phyloP scores from a whole-genome alignment of 64 coral and sea anemone species.

The Stylophora pistillata region DNA sequence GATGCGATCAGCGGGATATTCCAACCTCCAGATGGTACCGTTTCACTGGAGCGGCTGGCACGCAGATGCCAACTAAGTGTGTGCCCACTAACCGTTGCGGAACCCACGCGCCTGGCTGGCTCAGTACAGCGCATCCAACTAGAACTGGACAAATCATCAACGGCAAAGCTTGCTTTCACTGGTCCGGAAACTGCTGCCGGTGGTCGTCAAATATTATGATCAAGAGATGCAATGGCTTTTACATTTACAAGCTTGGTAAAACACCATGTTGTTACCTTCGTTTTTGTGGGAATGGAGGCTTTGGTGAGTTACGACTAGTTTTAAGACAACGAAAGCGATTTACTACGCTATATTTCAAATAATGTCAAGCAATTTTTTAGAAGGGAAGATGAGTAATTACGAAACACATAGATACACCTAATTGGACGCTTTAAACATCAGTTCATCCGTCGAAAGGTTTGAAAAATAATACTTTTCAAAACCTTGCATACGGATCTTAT shows the following conservation, averaged over 20 bases:
- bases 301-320: conserved; percentile 5
- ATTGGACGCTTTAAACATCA: too few relatives aligned
- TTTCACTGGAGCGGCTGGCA: conserved; percentile 43
- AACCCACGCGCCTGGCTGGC: conserved; percentile 61
- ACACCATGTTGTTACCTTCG: conserved; percentile 35
- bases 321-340: too few relatives aligned
- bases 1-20: conserved; percentile 42
- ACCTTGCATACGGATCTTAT: background rate
- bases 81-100: conserved; percentile 42
- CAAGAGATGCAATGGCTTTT: conserved; percentile 57
- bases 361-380: too few relatives aligned
- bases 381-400: too few relatives aligned
- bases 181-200: conserved; percentile 45
- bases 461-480: background rate
- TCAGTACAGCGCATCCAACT: conserved; percentile 48
- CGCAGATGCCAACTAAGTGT: conserved; percentile 51
- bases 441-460: too few relatives aligned
- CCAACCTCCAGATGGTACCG: conserved; percentile 53
- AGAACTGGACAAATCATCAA: conserved; percentile 24
- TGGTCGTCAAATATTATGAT: conserved; percentile 60
- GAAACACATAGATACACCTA: too few relatives aligned
- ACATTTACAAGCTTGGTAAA: conserved; percentile 61
- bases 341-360: too few relatives aligned
- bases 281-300: conserved; percentile 56
- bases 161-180: conserved; percentile 69